Base-by-base conservation (phyloP, 2,888 invertebrate genomes). In the Tromatobia lineatoria region DNA sequence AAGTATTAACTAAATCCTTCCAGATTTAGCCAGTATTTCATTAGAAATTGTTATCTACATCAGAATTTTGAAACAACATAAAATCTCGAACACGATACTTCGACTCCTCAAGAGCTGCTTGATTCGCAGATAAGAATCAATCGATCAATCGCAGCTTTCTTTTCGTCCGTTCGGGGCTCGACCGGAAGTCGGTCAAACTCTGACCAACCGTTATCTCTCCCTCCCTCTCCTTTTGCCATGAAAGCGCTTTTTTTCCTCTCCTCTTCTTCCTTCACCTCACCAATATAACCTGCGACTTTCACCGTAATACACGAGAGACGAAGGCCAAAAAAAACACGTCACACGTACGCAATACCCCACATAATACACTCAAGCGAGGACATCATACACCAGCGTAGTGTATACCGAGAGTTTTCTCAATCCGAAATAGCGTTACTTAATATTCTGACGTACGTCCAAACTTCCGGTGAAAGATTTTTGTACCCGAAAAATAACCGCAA, bases 161-260 rank as follows among this genome's bases (percentile, higher is more conserved):
- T 77, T 71, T 80, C 70, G 38, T 29, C 18, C 23, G 75, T 59
- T 47, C 64, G 10, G 20, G 61, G 45, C 57, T 15, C 61, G 69
- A 80, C 80, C 83, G 83, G 83, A 83, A 83, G 80, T 83, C 80
- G 80, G 77, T 73, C 83, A 77, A 83, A 83, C 79, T 75, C 83
- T 66, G 79, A 61, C 64, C 69, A 42, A 80, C 80, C 82, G 83
- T 76, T 83, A 83, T 80, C 77, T 80, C 61, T 29, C 59, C 66
- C 59, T 42, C 66, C 23, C 67, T 67, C 74, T 20, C 50, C 20
- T 70, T 34, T 20, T 59, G 59, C 74, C 69, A 47, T 70, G 61
- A 82, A 82, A 78, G 61, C 71, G 23, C 73, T 76, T 50, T 71
- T n/a, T 73, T 57, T 82, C 29, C 69, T 34, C 15, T 67, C 78